phyloP scores from a whole-genome alignment of 1,140 invertebrate species.

The Cydia amplana region DNA sequence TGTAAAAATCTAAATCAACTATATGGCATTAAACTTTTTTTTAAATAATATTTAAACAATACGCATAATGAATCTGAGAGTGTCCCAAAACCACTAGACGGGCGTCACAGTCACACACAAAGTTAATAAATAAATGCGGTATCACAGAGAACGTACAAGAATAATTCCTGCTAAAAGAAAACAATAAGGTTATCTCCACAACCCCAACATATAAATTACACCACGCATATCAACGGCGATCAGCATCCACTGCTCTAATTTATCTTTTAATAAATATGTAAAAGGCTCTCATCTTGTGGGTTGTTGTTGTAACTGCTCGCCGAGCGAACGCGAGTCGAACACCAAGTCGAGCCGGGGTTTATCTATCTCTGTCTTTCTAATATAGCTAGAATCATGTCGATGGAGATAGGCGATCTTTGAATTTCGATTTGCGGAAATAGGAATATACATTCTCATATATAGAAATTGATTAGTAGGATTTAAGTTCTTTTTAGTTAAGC shows the following conservation, averaged over 20 bases:
- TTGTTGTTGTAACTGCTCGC: neutral
- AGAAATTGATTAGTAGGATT: no score
- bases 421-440: no score
- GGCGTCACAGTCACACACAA: neutral
- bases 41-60: no score
- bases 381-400: no score
- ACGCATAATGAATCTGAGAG: no score
- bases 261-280: constrained; percentile 46
- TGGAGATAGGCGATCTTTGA: no score
- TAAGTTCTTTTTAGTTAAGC: no score
- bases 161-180: neutral
- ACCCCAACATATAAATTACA: constrained; percentile 2
- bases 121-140: neutral
- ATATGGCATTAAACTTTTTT: no score
- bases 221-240: constrained; percentile 1
- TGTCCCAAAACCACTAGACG: no score
- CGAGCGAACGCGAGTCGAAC: neutral
- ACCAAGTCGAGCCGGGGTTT: neutral
- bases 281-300: constrained; percentile 38
- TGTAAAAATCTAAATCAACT: no score
- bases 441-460: no score
- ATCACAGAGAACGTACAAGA: neutral
- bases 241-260: constrained; percentile 33
- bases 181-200: neutral
- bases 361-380: no score